A percentile compares a stretch with the other conserved stretches of the same genome.
These are phyloP conservation scores for Gallinago nigripennis DNA, from an alignment of 2,797 vertebrate species.

Conservation along the genomic window DNA sequence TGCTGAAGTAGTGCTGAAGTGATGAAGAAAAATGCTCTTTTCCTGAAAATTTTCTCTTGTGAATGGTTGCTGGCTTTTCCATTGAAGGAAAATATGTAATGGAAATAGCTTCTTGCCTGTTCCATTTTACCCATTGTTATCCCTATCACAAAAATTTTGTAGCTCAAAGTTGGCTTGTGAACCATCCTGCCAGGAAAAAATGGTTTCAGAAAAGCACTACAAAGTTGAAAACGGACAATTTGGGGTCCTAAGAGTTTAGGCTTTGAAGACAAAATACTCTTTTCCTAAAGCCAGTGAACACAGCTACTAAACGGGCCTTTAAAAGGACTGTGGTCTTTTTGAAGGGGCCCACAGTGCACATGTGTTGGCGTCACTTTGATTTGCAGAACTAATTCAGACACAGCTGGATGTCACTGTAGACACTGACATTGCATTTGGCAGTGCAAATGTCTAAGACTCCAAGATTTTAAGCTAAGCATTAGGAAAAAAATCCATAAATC, in stretches of 20 bases:
- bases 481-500: not conserved
- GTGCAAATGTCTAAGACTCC: not conserved
- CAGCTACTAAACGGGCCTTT: not conserved
- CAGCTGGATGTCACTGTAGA: not conserved
- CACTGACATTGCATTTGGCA: not conserved
- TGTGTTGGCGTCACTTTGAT: rapidly evolving
- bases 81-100: not conserved
- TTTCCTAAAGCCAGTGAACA: not conserved
- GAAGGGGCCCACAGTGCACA: not conserved
- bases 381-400: not conserved
- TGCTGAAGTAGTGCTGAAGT: not conserved
- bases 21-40: not conserved
- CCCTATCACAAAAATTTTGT: not conserved
- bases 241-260: not conserved
- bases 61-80: not conserved
- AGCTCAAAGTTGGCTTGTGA: not conserved
- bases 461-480: not conserved
- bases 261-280: not conserved
- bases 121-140: not conserved
- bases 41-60: not conserved
- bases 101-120: not conserved
- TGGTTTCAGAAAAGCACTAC: not conserved
- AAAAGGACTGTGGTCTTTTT: not conserved
- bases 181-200: not conserved
- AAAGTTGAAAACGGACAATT: not conserved